A percentile compares a stretch with the other conserved stretches of the same genome.
Evolutionary conservation across 2,888 invertebrate genomes (phyloP).

Genomic region (Limulus polyphemus): DNA sequence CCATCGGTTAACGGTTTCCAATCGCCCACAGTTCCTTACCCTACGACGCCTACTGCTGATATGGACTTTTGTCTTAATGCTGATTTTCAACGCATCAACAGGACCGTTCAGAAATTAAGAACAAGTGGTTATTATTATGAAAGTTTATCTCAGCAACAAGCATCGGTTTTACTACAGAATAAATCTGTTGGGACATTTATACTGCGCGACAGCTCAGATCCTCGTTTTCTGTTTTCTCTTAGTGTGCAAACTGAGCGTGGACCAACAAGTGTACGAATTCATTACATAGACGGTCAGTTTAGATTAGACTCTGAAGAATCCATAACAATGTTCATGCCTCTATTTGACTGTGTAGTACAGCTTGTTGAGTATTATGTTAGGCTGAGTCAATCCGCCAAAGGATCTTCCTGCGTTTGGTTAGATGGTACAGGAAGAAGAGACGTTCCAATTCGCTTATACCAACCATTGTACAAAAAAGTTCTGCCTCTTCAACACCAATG

Average conservation of each 20-base stretch:
- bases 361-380: constrained; percentile 59
- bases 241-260: constrained; percentile 69
- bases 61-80: too few relatives aligned
- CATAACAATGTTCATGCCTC: constrained; percentile 50
- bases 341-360: constrained; percentile 57
- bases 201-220: constrained; percentile 65
- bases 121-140: constrained; percentile 67
- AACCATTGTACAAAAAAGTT: constrained; percentile 48
- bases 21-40: too few relatives aligned
- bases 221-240: constrained; percentile 61
- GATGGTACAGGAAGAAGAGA: constrained; percentile 61
- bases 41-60: too few relatives aligned
- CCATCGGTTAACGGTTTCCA: too few relatives aligned
- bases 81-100: too few relatives aligned
- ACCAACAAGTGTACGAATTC: constrained; percentile 66
- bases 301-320: constrained; percentile 60
- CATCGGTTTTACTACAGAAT: constrained; percentile 49
- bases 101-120: constrained; percentile 37
- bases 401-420: constrained; percentile 53
- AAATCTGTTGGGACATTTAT: constrained; percentile 61
- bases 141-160: constrained; percentile 56
- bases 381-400: constrained; percentile 27
- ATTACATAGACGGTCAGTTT: constrained; percentile 56
- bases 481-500: constrained; percentile 59
- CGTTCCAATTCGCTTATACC: constrained; percentile 55